A percentile compares a stretch with the other conserved stretches of the same genome.
Evolutionary conservation across 2,113 vertebrate species (phyloP).

Genomic region (Cynopterus brachyotis): DNA sequence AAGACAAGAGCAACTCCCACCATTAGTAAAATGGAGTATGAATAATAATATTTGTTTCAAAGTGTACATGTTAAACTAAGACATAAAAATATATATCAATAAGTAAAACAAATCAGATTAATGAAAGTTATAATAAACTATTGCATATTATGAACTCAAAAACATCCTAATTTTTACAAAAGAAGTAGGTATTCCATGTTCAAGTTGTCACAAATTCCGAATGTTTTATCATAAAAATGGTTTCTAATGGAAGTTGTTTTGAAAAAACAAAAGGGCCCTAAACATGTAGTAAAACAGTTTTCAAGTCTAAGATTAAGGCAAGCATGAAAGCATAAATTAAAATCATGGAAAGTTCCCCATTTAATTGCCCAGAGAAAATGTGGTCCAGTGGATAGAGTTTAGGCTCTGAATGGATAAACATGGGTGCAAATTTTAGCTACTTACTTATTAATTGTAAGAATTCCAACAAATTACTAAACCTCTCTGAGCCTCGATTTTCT

Average conservation of each 20-base stretch:
- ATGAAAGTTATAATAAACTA: background rate
- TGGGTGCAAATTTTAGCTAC: background rate
- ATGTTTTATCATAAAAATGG: background rate
- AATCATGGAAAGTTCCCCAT: background rate
- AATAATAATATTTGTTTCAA: constrained; percentile 1
- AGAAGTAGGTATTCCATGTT: background rate
- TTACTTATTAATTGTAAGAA: background rate
- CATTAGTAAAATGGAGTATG: background rate
- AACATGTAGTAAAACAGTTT: background rate
- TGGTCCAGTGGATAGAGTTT: background rate
- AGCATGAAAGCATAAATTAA: background rate
- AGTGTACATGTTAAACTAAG: background rate
- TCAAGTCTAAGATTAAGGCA: background rate
- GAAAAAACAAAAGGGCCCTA: background rate
- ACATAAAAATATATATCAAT: background rate
- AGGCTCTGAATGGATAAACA: background rate
- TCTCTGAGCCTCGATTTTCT: background rate
- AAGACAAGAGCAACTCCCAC: background rate
- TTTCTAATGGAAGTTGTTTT: background rate
- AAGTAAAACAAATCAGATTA: constrained; percentile 6
- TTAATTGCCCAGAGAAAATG: background rate
- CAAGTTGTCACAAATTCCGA: background rate
- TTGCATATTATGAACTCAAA: background rate
- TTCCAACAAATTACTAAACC: background rate
- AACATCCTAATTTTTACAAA: background rate